phyloP scores from a whole-genome alignment of 1,140 invertebrate species.

The Trichoplusia ni region DNA sequence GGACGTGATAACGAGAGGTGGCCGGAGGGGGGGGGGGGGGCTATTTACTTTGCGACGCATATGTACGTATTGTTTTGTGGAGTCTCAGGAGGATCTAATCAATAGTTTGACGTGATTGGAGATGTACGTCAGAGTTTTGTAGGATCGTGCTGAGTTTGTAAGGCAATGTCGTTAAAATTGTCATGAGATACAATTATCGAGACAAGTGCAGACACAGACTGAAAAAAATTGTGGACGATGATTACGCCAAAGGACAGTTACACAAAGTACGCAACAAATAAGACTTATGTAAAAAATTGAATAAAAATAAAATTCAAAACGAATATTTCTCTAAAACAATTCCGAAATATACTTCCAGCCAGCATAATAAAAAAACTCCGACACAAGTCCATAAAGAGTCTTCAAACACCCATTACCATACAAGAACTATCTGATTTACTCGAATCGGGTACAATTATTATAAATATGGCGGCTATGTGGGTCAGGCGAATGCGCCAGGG shows the following conservation, averaged over 20 bases:
- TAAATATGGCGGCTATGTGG: constrained; percentile 79
- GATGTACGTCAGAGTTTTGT: constrained; percentile 4
- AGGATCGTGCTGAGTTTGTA: neutral
- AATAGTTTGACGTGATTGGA: constrained; percentile 10
- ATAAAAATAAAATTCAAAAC: too few species aligned
- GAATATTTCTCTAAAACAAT: too few species aligned
- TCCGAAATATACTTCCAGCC: too few species aligned
- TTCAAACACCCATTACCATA: constrained; percentile 49
- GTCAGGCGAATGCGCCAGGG: constrained; percentile 58
- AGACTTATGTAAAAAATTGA: too few species aligned
- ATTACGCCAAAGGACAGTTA: too few species aligned
- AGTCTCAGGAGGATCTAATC: constrained; percentile 8
- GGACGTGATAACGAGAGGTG: constrained; percentile 71
- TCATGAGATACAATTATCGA: too few species aligned
- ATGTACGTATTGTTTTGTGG: constrained; percentile 42
- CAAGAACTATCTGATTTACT: constrained; percentile 66
- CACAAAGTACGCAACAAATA: too few species aligned
- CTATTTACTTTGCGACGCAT: constrained; percentile 58
- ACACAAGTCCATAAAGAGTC: neutral
- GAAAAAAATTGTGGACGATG: too few species aligned
- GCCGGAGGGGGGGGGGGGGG: constrained; percentile 14
- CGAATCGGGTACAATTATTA: constrained; percentile 78
- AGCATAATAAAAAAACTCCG: neutral
- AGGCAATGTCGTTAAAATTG: too few species aligned
- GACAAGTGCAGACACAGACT: too few species aligned